These are phyloP conservation scores for Pangasius mekongensis DNA, from an alignment of 2,797 vertebrate genomes.

Conservation along the genomic window DNA sequence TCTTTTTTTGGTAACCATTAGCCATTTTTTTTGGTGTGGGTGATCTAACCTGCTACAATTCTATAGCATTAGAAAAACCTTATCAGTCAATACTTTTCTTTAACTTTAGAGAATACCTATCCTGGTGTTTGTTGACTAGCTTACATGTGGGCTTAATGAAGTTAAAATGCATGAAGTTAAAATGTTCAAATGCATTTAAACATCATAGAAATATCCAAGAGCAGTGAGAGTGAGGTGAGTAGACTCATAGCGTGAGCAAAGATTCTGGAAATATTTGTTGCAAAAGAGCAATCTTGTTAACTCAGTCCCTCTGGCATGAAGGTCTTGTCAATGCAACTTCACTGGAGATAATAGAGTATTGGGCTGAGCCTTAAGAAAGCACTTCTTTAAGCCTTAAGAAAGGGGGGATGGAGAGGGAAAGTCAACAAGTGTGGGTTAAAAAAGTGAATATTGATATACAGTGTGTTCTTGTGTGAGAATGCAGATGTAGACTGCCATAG, in stretches of 20 bases:
- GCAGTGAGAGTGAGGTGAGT: neutral
- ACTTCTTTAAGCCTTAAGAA: neutral
- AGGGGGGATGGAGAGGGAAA: conserved; percentile 1
- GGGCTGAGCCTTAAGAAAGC: conserved; percentile 4
- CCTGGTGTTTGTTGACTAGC: neutral
- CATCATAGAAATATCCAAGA: neutral
- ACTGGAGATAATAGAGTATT: neutral
- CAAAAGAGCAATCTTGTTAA: neutral
- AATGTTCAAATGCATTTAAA: neutral
- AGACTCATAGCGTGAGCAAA: conserved; percentile 3
- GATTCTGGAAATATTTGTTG: conserved; percentile 4
- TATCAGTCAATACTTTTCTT: neutral
- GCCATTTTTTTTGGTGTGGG: neutral
- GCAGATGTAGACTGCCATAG: neutral
- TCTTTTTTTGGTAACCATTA: neutral
- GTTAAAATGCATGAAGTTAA: too few species aligned
- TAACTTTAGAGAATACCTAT: neutral
- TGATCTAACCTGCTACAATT: neutral
- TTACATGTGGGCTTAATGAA: neutral
- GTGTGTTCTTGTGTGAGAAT: neutral
- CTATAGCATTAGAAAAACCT: neutral
- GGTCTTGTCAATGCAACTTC: neutral
- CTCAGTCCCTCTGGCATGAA: conserved; percentile 3
- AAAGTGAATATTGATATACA: conserved; percentile 16
- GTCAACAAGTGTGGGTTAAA: conserved; percentile 3